These are phyloP conservation scores for Luscinia megarhynchos DNA, from an alignment of 2,797 vertebrate genomes.

Conservation along the genomic window DNA sequence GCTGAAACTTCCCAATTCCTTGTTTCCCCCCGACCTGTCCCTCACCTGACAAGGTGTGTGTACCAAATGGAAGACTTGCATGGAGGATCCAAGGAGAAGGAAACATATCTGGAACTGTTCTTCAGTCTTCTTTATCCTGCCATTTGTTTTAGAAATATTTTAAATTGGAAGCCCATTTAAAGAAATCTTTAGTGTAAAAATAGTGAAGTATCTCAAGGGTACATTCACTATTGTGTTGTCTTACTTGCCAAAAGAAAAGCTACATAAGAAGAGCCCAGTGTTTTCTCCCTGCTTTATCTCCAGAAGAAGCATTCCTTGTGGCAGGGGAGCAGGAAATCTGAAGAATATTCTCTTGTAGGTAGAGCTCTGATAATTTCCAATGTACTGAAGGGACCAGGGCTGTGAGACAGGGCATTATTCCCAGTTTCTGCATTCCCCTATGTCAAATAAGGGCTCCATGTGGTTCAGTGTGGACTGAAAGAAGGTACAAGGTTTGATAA, in stretches of 20 bases:
- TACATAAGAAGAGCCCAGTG: not conserved
- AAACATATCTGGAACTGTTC: not conserved
- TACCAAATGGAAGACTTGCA: not conserved
- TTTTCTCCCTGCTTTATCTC: not conserved
- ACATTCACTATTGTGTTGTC: not conserved
- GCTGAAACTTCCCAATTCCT: not conserved
- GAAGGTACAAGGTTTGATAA: not conserved
- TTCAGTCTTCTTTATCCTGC: not conserved
- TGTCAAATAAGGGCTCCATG: not conserved
- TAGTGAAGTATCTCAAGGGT: not conserved
- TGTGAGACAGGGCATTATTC: not conserved
- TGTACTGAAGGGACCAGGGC: not conserved
- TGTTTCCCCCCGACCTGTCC: not conserved
- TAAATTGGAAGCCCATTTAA: not conserved
- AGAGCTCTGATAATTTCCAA: not conserved
- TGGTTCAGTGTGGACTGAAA: not conserved
- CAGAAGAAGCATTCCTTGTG: not conserved
- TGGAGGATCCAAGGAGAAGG: not conserved
- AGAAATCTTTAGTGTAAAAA: not conserved
- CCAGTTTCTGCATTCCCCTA: not conserved
- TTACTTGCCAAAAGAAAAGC: not conserved
- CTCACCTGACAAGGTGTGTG: not conserved
- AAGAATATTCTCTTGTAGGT: not conserved
- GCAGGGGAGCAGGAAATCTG: not conserved
- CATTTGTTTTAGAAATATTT: not conserved